Evolutionary conservation across 1,140 invertebrate species (phyloP), one percentile per base, ranked within the genome.

Genomic region (Drosophila bocqueti): DNA sequence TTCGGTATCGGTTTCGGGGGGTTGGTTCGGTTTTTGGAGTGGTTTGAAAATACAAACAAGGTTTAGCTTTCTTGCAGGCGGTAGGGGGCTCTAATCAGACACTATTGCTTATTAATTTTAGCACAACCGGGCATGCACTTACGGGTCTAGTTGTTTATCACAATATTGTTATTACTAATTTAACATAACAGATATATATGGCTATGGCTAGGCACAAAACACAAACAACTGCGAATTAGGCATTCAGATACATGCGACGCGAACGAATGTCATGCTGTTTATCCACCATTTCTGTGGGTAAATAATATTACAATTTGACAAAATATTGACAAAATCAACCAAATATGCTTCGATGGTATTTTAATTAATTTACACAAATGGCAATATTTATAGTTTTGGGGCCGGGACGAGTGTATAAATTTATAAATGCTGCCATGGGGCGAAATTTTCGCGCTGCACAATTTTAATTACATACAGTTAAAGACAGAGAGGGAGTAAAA

Each of bases 381-480:
- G 18, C 29, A 26, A 31, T 21, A n/a, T 21, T 24, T 24, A 24
- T 24, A 42, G 29, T 10, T 21, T 18, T 4, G 16, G 47, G 47
- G 47, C 2, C 36, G 10, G 34, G 34, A 4, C 16, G 16, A 8
- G 45, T 50, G 50, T 52, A 76, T 83, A 46, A 76, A 87, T 80
- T 64, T 77, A 59, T 83, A 62, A 83, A 81, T 74, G 71, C 50
- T 49, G 67, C 64, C 62, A 45, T 54, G 69, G 76, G 81, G 21
- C 67, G 18, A n/a, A 57, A 50, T 29, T 31, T 57, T 54, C 52
- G 45, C 40, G 42, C 34, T 76, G 59, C 60, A 61, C 75, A 83
- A 76, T 83, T 86, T 86, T 89, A 86, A 89, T 86, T 86, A 86
- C 80, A 86, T 61, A 64, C 71, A 76, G 62, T 45, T 62, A 67